Base-by-base conservation (phyloP, 2,888 invertebrate species). In the Polietes domitor region DNA sequence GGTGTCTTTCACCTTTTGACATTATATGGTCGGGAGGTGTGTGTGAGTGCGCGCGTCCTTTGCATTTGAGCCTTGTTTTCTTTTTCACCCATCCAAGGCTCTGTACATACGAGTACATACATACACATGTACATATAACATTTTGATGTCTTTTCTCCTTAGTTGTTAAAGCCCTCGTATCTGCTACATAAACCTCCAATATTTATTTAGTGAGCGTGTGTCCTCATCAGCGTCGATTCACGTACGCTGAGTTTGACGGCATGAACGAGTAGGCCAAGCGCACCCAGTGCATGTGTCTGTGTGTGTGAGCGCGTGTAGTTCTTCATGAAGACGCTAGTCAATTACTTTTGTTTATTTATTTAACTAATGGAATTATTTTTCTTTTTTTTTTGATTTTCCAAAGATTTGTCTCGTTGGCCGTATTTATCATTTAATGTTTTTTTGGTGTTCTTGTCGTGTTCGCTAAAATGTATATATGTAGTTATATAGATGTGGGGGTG, bases 281-380 rank as follows among this genome's bases (percentile, higher is more conserved):
- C 9, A 24, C 5, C 55, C n/a, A 24, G 63, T 63, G 26, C 17
- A 50, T 32, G n/a, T 21, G 5, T 58, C 32, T n/a, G n/a, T n/a
- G 2, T 28, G 19, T 76, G 19, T 26, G 28, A 53, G 47, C 71
- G 19, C 63, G 32, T 32, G 32, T 37, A 15, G 26, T 41, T 15
- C 24, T 55, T 41, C 74, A 58, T 76, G 41, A 75, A 61, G 76
- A 78, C 84, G 41, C 81, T 76, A 81, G 84, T 78, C 84, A 84
- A 89, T 88, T 88, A 79, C 85, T 85, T 87, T 88, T 87, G 87
- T 89, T 89, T 90, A 90, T 90, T 90, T 90, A 90, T 89, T 88
- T 88, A 88, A 86, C 90, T 90, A 90, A 90, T 90, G 90, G 89
- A 89, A 90, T 89, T 90, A 90, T 88, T 88, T 88, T 87, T 83